These are phyloP conservation scores for Leucophenga varia DNA, from an alignment of 1,140 invertebrate species.

Conservation along the genomic window DNA sequence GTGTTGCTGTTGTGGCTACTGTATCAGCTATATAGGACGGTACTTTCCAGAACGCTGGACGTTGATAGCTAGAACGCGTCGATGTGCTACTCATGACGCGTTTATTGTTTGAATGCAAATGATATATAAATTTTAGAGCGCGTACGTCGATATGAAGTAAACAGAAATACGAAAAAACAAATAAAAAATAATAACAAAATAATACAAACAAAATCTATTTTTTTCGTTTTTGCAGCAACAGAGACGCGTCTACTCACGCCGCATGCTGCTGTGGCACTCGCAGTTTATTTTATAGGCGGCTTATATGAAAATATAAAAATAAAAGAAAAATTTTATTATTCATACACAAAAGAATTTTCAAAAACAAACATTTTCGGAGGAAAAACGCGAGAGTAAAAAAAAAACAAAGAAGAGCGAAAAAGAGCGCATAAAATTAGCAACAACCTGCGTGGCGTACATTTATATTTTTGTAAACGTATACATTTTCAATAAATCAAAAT, in stretches of 20 bases:
- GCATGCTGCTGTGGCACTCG: slow-evolving; percentile 3
- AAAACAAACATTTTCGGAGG: background rate
- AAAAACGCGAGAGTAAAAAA: too few species aligned
- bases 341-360: slow-evolving; percentile 19
- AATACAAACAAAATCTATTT: too few species aligned
- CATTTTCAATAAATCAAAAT: too few species aligned
- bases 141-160: too few species aligned
- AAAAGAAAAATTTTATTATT: slow-evolving; percentile 20
- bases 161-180: too few species aligned
- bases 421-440: background rate
- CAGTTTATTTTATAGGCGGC: background rate
- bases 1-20: background rate
- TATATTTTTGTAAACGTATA: too few species aligned
- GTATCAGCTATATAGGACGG: slow-evolving; percentile 54
- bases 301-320: slow-evolving; percentile 16
- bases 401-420: slow-evolving; percentile 11
- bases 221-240: slow-evolving; percentile 13
- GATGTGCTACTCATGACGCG: too few species aligned
- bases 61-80: slow-evolving; percentile 24
- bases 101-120: too few species aligned
- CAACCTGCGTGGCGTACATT: too few species aligned
- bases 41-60: slow-evolving; percentile 65
- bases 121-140: too few species aligned
- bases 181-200: too few species aligned
- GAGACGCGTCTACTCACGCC: slow-evolving; percentile 36